Evolutionary conservation across 2,888 invertebrate genomes (phyloP).

Genomic region (Thymelicus sylvestris): DNA sequence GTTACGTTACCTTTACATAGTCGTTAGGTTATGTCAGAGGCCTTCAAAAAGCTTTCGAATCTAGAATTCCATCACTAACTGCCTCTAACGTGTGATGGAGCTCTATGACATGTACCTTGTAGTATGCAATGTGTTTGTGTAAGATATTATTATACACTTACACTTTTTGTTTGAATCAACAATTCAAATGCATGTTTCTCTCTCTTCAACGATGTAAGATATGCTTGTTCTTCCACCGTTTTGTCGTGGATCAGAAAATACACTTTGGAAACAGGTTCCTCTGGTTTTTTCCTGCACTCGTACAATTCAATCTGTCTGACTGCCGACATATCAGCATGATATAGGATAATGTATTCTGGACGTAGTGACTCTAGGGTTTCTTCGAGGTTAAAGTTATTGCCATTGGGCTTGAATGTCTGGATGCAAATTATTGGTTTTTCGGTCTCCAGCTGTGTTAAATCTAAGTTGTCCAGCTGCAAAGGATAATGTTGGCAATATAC

Average conservation of each 20-base stretch:
- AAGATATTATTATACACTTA: no score
- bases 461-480: slow-evolving; percentile 87
- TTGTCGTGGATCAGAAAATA: slow-evolving; percentile 96
- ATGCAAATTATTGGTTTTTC: slow-evolving; percentile 89
- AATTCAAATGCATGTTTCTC: slow-evolving; percentile 98
- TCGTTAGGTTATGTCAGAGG: no score
- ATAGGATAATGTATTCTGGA: slow-evolving; percentile 95
- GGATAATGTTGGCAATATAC: background rate
- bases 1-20: no score
- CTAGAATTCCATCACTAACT: no score
- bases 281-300: slow-evolving; percentile 84
- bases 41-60: no score
- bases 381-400: slow-evolving; percentile 89
- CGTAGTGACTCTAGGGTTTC: slow-evolving; percentile 86
- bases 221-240: slow-evolving; percentile 98
- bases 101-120: no score
- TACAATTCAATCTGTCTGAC: slow-evolving; percentile 96
- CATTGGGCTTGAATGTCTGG: slow-evolving; percentile 91
- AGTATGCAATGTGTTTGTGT: no score
- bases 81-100: no score
- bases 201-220: slow-evolving; percentile 93
- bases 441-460: slow-evolving; percentile 86
- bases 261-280: slow-evolving; percentile 86
- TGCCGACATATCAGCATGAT: slow-evolving; percentile 94
- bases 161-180: slow-evolving; percentile 96